Evolutionary conservation across 2,888 invertebrate genomes (phyloP).

Genomic region (Thereva nobilitata): DNA sequence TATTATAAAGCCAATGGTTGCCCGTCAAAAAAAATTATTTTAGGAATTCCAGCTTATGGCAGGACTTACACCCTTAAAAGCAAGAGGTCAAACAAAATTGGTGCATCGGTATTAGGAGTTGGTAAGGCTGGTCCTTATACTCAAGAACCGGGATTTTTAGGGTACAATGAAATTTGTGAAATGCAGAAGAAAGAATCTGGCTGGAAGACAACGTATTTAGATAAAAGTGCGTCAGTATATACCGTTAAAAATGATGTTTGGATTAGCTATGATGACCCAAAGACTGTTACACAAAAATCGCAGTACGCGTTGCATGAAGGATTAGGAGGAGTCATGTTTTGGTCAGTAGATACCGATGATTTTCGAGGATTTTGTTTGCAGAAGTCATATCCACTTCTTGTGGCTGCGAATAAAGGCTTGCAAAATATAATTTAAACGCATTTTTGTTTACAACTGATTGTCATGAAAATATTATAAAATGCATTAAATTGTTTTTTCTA

Average conservation of each 20-base stretch:
- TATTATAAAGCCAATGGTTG: constrained; percentile 55
- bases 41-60: constrained; percentile 58
- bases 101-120: constrained; percentile 45
- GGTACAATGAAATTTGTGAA: constrained; percentile 48
- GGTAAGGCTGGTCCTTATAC: constrained; percentile 47
- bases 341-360: constrained; percentile 63
- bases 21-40: constrained; percentile 53
- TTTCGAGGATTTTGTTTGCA: constrained; percentile 54
- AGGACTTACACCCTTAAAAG: constrained; percentile 53
- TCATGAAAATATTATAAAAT: background rate
- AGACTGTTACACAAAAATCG: constrained; percentile 52
- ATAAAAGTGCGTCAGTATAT: constrained; percentile 51
- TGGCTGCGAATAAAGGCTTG: constrained; percentile 47
- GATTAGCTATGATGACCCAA: constrained; percentile 57
- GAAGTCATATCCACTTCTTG: constrained; percentile 53
- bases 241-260: constrained; percentile 53
- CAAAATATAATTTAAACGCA: background rate
- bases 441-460: background rate
- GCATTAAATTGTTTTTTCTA: too few relatives aligned
- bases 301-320: constrained; percentile 52
- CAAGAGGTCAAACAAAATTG: constrained; percentile 51
- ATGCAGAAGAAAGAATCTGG: constrained; percentile 41
- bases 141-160: constrained; percentile 45
- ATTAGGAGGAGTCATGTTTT: constrained; percentile 62
- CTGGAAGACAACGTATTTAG: constrained; percentile 50